These are phyloP conservation scores for Eledona agricola DNA, from an alignment of 2,888 invertebrate genomes.

Conservation along the genomic window DNA sequence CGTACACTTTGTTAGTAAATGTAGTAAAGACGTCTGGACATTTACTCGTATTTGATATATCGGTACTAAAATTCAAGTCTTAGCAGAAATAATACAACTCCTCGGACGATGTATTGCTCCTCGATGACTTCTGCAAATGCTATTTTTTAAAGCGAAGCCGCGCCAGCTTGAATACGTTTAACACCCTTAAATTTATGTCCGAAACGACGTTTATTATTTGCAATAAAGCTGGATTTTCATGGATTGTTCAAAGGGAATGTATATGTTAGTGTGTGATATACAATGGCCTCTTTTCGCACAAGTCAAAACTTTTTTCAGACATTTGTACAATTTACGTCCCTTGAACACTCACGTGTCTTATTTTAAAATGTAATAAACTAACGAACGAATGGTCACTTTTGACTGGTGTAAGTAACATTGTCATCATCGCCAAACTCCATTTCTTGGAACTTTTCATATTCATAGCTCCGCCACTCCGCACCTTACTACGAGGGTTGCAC, in stretches of 20 bases:
- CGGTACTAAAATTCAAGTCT: slow-evolving; percentile 30
- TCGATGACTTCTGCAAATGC: slow-evolving; percentile 32
- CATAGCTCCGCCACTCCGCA: too few relatives aligned
- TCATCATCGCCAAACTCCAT: too few relatives aligned
- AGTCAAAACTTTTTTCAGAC: slow-evolving; percentile 14
- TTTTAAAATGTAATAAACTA: slow-evolving; percentile 12
- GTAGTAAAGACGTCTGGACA: slow-evolving; percentile 13
- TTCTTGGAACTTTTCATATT: too few relatives aligned
- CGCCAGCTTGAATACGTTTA: slow-evolving; percentile 31
- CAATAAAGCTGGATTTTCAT: slow-evolving; percentile 27
- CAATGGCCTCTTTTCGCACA: slow-evolving; percentile 27
- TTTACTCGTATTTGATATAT: slow-evolving; percentile 33
- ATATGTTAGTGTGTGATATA: slow-evolving; percentile 11
- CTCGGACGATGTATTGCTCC: slow-evolving; percentile 18
- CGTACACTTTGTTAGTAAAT: slow-evolving; percentile 26
- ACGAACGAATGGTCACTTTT: too few relatives aligned
- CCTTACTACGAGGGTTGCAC: too few relatives aligned
- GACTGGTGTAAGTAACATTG: too few relatives aligned
- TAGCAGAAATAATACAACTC: slow-evolving; percentile 31
- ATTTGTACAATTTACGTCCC: slow-evolving; percentile 13
- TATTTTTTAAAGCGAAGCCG: slow-evolving; percentile 29
- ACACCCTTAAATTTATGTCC: slow-evolving; percentile 34
- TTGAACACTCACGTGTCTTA: slow-evolving; percentile 18
- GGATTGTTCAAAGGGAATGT: slow-evolving; percentile 22
- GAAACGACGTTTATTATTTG: slow-evolving; percentile 33